Evolutionary conservation across 2,113 vertebrate species (phyloP), one percentile per base, ranked within the genome.

Genomic region (Cricetomys ansorgei): DNA sequence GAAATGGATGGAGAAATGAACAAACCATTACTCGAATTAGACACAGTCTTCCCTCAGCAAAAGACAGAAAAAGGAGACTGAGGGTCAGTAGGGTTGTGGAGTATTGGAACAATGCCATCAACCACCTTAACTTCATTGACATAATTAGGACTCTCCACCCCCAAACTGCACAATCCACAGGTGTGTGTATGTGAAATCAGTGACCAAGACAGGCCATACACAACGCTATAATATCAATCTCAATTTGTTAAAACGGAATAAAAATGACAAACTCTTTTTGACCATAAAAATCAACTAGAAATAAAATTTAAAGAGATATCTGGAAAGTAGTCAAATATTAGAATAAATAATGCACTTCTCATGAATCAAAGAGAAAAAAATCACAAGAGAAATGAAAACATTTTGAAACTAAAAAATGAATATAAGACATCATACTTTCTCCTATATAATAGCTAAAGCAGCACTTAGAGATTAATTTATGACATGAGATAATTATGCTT

Each of bases 311-410:
- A 80, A 96, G 92, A 62, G 29, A 53, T 84, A 88, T 23, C 11
- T 90, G 48, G 21, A 91, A 93, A 80, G 37, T 70, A 8, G 21
- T 94, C 57, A 94, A 73, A 53, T 80, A 77, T 70, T 91, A 92
- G 40, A 92, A 67, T 91, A 81, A 89, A n/a, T 17, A 72, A 67
- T 21, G 31, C 1, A 88, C 21, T 95, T 91, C 77, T 31, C n/a
- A 50, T 5, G 69, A 64, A 21, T 81, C 29, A 81, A 89, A 94
- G 48, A 43, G n/a, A 80, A 80, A 88, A 65, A 94, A 77, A 64
- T 34, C 50, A 62, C 45, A 94, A 89, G 23, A 43, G 34, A 95
- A 95, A 89, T 92, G 37, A 86, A 79, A 97, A 97, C 75, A 88
- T 13, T 5, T 92, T 73, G 92, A 17, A 85, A 53, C 53, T 85